Conservation (phyloP, 2,113 vertebrate species). For the Coryphaenoides rupestris region DNA sequence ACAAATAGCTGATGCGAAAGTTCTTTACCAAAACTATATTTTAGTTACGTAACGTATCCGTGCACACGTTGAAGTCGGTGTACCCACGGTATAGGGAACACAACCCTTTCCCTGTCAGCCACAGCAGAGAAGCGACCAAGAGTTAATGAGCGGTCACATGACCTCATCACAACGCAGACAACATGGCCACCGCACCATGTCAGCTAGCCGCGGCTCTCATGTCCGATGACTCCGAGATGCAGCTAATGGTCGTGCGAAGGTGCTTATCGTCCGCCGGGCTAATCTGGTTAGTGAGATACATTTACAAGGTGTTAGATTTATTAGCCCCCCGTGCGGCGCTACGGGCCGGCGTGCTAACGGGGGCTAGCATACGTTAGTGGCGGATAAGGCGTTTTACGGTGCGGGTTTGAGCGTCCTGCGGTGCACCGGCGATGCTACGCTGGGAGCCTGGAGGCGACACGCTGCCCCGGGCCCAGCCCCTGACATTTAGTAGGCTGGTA, state of each 20-base stretch:
- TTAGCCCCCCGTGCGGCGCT: conserved; percentile 12
- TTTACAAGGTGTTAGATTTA: conserved; percentile 49
- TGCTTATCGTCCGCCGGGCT: conserved; percentile 47
- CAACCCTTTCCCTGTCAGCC: too few species aligned
- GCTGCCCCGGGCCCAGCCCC: conserved; percentile 71
- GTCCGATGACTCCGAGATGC: conserved; percentile 42
- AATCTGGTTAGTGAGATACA: conserved; percentile 51
- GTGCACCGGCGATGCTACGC: conserved; percentile 37
- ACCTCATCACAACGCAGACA: neutral
- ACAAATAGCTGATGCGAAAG: too few species aligned
- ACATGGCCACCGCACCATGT: neutral
- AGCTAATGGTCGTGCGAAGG: conserved; percentile 48
- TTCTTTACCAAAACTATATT: too few species aligned
- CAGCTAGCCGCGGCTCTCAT: neutral
- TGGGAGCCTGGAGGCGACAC: conserved; percentile 40
- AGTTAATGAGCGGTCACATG: neutral
- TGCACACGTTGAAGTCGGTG: too few species aligned
- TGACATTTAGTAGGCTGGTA: conserved; percentile 85
- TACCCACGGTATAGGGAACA: too few species aligned
- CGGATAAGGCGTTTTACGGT: conserved; percentile 18
- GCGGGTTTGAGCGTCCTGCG: conserved; percentile 35
- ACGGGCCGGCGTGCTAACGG: neutral
- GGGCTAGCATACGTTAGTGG: neutral
- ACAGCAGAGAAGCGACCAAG: too few species aligned
- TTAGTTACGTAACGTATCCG: too few species aligned